Percentiles rank a stretch among this genome's conserved stretches.
Conservation (phyloP, 2,888 invertebrate genomes). For the Cryptosula pallasiana region DNA sequence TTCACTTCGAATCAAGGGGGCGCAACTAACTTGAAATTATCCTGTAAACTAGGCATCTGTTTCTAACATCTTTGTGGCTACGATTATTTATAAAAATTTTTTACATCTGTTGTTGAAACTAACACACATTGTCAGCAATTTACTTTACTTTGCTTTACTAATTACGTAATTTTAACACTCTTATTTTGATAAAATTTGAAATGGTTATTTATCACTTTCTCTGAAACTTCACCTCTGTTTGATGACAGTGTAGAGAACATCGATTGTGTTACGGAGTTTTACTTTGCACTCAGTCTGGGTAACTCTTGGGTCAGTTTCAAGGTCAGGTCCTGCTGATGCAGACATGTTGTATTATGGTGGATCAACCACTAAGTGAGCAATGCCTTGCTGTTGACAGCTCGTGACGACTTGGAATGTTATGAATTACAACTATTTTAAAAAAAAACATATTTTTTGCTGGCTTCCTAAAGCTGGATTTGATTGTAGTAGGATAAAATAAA, state of each 20-base stretch:
- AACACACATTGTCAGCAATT: too few species aligned
- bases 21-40: too few species aligned
- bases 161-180: too few species aligned
- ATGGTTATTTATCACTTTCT: too few species aligned
- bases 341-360: background rate
- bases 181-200: too few species aligned
- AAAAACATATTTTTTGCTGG: background rate
- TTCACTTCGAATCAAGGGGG: too few species aligned
- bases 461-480: background rate
- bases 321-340: too few species aligned
- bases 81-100: too few species aligned
- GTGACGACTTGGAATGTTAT: background rate
- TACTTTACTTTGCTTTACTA: background rate
- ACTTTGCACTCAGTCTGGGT: background rate
- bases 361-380: background rate
- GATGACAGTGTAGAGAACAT: background rate
- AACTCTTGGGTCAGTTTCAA: background rate
- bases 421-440: background rate
- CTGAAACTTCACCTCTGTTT: background rate
- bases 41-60: too few species aligned
- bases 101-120: too few species aligned
- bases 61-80: too few species aligned
- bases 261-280: background rate
- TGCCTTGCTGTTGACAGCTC: background rate
- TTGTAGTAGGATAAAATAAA: background rate